Conservation (phyloP, 1,140 invertebrate species). For the Cyclina sinensis region DNA sequence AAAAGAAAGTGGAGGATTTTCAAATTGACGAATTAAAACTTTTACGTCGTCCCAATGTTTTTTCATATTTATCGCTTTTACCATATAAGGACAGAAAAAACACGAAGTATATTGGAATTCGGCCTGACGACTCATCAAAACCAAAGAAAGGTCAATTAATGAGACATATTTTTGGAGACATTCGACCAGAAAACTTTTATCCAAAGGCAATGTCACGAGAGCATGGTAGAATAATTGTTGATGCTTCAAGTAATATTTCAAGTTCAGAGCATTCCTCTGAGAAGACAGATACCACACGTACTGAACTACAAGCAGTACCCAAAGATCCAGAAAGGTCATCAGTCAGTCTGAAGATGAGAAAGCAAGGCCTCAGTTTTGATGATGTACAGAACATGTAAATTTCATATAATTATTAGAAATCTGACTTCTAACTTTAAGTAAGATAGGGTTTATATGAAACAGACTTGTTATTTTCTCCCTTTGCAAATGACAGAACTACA, state of each 20-base stretch:
- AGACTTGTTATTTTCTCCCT: too few relatives aligned
- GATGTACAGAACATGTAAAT: too few relatives aligned
- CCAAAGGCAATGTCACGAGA: neutral
- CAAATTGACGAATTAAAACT: slow-evolving; percentile 19
- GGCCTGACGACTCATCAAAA: slow-evolving; percentile 32
- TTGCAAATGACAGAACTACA: too few relatives aligned
- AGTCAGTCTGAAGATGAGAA: slow-evolving; percentile 60
- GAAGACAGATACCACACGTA: neutral
- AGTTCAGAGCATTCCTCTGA: neutral
- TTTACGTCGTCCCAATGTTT: slow-evolving; percentile 47
- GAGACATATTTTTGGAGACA: slow-evolving; percentile 64
- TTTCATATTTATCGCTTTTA: slow-evolving; percentile 52
- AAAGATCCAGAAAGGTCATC: slow-evolving; percentile 36
- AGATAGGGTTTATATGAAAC: too few relatives aligned
- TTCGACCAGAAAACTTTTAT: slow-evolving; percentile 60
- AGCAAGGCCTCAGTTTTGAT: slow-evolving; percentile 20
- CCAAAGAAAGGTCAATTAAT: slow-evolving; percentile 62
- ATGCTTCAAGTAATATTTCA: neutral
- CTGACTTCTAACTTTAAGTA: too few relatives aligned
- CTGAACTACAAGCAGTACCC: neutral
- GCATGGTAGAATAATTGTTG: neutral
- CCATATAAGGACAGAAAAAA: neutral
- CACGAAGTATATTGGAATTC: slow-evolving; percentile 34
- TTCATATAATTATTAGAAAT: too few relatives aligned
- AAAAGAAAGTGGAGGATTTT: slow-evolving; percentile 1